These are phyloP conservation scores for human (Homo sapiens) DNA, from an alignment of 2,113 vertebrate species.

Conservation along the genomic window DNA sequence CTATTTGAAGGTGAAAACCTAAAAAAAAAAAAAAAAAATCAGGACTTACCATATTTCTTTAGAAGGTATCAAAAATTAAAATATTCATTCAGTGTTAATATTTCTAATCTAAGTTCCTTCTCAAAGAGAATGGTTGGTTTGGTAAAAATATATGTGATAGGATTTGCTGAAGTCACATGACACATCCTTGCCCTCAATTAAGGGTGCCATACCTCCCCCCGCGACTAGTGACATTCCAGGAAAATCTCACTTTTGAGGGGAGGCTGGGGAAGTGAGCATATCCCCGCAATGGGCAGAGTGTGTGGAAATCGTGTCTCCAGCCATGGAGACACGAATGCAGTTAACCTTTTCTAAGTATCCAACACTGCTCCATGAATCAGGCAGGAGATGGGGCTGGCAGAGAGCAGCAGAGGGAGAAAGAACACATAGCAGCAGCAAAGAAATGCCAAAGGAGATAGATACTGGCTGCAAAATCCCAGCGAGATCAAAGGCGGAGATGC, in stretches of 20 bases:
- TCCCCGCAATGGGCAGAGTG: background rate
- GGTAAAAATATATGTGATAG: background rate
- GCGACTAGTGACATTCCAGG: background rate
- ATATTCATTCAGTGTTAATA: background rate
- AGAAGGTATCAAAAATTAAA: background rate
- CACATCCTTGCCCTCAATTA: background rate
- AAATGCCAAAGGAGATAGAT: background rate
- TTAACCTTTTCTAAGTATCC: background rate
- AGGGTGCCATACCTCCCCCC: background rate
- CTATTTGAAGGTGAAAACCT: background rate
- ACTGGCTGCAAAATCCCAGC: background rate
- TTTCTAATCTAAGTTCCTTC: constrained; percentile 40
- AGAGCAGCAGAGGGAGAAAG: background rate
- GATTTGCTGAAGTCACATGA: background rate
- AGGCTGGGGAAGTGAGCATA: background rate
- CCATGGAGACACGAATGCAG: background rate
- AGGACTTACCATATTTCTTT: background rate
- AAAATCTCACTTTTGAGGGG: background rate
- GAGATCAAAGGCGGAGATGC: background rate
- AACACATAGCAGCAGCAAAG: background rate
- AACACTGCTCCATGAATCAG: background rate
- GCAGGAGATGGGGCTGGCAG: background rate
- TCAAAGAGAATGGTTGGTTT: background rate
- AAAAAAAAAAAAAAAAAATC: background rate
- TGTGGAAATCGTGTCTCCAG: background rate